A percentile compares a stretch with the other conserved stretches of the same genome.
phyloP scores from a whole-genome alignment of 1,140 invertebrate genomes.

The Caenorhabditis inopinata region DNA sequence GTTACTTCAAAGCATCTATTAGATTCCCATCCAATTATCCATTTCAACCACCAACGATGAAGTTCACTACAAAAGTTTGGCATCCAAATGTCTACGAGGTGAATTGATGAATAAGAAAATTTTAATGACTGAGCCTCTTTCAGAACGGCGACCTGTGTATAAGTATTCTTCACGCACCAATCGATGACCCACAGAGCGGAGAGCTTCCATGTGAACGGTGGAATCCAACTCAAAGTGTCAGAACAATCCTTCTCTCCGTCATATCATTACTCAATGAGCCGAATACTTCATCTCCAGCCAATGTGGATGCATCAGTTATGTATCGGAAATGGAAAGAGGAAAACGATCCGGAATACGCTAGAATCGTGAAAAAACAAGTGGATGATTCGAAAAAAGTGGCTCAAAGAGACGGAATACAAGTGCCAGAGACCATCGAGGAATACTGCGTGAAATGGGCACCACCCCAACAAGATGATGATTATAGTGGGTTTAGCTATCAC shows the following conservation, averaged over 20 bases:
- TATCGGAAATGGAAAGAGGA: conserved; percentile 95
- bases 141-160: conserved; percentile 98
- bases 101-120: too few species aligned
- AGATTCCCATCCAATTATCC: conserved; percentile 71
- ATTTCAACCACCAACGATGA: conserved; percentile 93
- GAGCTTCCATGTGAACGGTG: conserved; percentile 97
- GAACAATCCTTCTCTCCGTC: conserved; percentile 94
- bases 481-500: too few species aligned
- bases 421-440: conserved; percentile 94
- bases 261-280: conserved; percentile 98
- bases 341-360: conserved; percentile 98
- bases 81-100: conserved; percentile 99
- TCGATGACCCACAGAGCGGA: conserved; percentile 97
- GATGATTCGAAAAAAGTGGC: conserved; percentile 88
- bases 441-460: conserved; percentile 84
- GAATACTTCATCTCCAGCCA: conserved; percentile 97
- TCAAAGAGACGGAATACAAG: conserved; percentile 90
- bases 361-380: conserved; percentile 90
- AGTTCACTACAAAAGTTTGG: conserved; percentile 98
- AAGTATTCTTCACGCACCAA: conserved; percentile 95
- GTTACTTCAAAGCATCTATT: conserved; percentile 87
- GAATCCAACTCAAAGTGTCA: conserved; percentile 99
- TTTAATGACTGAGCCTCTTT: conserved; percentile 62
- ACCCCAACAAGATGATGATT: conserved; percentile 62
- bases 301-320: conserved; percentile 99